Conservation (phyloP, 2,797 vertebrate species). For the Bufotes viridis region DNA sequence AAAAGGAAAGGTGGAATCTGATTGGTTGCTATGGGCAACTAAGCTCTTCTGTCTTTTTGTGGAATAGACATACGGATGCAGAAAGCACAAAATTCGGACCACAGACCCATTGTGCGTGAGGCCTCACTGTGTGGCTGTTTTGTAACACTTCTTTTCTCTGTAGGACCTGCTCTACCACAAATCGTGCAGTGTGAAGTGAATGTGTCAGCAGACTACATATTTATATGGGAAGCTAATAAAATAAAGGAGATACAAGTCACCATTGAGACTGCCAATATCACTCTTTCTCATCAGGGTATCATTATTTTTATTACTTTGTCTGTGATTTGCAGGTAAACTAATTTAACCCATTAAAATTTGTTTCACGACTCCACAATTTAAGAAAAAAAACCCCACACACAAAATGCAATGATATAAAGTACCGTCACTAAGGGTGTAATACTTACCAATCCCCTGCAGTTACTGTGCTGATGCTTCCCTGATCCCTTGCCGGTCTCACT, state of each 20-base stretch:
- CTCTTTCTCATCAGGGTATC: constrained; percentile 48
- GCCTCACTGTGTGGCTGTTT: neutral
- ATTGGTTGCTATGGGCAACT: too few relatives aligned
- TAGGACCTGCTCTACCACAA: constrained; percentile 63
- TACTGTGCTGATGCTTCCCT: too few relatives aligned
- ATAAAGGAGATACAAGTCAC: constrained; percentile 79
- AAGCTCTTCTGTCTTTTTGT: too few relatives aligned
- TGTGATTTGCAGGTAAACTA: neutral
- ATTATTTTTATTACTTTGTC: constrained; percentile 4
- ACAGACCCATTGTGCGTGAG: too few relatives aligned
- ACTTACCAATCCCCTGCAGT: too few relatives aligned
- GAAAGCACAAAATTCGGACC: too few relatives aligned
- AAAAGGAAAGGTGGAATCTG: too few relatives aligned
- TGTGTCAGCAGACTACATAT: constrained; percentile 83
- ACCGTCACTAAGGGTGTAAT: too few relatives aligned
- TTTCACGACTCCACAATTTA: too few relatives aligned
- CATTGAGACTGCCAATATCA: constrained; percentile 73
- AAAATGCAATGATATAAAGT: neutral
- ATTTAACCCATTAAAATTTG: neutral
- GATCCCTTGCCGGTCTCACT: too few relatives aligned
- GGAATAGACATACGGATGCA: too few relatives aligned
- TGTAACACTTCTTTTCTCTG: constrained; percentile 1
- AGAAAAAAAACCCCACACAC: too few relatives aligned
- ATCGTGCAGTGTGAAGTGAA: constrained; percentile 76
- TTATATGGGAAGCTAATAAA: constrained; percentile 81